phyloP scores from a whole-genome alignment of 2,797 vertebrate genomes.

The Tauraco hartlaubi region DNA sequence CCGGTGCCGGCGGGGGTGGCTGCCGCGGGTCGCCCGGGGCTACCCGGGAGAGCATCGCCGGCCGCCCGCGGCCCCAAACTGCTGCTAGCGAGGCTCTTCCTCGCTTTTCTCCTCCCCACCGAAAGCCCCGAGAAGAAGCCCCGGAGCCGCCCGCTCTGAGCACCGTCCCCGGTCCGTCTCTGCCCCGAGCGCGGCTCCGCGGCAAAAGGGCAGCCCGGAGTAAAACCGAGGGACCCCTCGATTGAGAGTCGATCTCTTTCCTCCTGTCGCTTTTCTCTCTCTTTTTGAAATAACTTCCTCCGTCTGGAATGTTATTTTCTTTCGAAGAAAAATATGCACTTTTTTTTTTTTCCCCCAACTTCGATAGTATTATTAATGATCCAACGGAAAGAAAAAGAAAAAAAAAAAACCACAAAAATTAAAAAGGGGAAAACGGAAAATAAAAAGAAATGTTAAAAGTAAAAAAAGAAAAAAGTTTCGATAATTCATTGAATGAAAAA shows the following conservation, averaged over 20 bases:
- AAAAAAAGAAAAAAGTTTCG: background rate
- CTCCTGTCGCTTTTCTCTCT: background rate
- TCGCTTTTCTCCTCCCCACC: background rate
- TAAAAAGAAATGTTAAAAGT: background rate
- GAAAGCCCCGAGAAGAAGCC: background rate
- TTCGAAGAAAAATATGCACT: background rate
- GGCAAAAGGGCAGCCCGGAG: background rate
- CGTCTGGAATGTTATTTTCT: background rate
- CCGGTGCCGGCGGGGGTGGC: background rate
- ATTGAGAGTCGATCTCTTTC: background rate
- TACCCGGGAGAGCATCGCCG: background rate
- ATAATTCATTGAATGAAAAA: background rate
- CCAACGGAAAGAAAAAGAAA: background rate
- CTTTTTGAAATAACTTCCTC: background rate
- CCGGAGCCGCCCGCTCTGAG: background rate
- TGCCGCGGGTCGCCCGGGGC: background rate
- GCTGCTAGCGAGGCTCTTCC: background rate
- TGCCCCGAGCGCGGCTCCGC: background rate
- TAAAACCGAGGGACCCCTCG: background rate
- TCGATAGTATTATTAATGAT: background rate
- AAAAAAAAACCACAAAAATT: background rate
- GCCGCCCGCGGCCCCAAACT: fast-evolving
- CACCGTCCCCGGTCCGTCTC: fast-evolving
- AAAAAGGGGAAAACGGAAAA: background rate
- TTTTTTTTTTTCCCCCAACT: background rate